Percentiles rank a stretch among this genome's conserved stretches.
Conservation (phyloP, 2,797 vertebrate species). For the Lithobates sylvaticus region DNA sequence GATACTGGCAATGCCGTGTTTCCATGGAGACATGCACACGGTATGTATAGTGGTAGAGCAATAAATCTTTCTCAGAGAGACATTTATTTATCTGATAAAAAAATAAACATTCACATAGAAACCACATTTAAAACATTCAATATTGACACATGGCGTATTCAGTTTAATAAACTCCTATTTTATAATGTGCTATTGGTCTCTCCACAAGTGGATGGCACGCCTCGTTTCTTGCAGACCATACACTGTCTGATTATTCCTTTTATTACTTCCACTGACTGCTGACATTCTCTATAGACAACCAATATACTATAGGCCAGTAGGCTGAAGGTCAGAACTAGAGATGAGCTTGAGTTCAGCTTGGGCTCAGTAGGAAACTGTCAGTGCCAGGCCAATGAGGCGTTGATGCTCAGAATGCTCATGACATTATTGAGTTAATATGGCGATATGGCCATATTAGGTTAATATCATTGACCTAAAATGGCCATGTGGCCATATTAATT, state of each 20-base stretch:
- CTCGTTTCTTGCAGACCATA: not conserved
- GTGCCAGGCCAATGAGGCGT: too few species aligned
- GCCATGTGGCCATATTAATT: too few species aligned
- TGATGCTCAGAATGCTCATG: too few species aligned
- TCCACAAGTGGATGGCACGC: not conserved
- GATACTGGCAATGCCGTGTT: not conserved
- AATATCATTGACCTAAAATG: too few species aligned
- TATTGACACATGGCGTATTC: not conserved
- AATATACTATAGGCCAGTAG: too few species aligned
- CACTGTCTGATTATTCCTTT: not conserved
- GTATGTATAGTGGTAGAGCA: not conserved
- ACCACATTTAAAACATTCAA: not conserved
- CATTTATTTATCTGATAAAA: not conserved
- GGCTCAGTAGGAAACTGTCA: too few species aligned
- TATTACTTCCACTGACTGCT: not conserved
- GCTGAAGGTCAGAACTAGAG: too few species aligned
- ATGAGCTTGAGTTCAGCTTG: too few species aligned
- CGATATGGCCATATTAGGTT: too few species aligned
- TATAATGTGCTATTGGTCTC: not conserved
- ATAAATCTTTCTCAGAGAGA: not conserved
- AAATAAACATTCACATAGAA: not conserved
- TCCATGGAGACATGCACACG: not conserved
- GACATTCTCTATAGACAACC: too few species aligned
- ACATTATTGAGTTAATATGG: too few species aligned
- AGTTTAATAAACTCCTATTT: not conserved